phyloP scores from a whole-genome alignment of 2,797 vertebrate genomes.

The Zenarchopterus dispar region DNA sequence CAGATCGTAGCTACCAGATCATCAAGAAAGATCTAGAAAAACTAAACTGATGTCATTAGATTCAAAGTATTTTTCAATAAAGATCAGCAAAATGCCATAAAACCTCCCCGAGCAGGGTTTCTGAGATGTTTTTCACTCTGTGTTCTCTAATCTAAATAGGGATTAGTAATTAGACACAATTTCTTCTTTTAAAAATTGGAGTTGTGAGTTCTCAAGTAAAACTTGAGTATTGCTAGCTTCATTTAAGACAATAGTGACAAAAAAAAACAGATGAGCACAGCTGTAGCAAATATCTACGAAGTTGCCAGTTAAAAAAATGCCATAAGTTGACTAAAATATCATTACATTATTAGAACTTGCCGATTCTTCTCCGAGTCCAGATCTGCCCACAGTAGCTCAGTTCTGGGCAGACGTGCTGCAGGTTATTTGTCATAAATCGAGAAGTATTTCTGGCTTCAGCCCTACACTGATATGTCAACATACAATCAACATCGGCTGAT shows the following conservation, averaged over 20 bases:
- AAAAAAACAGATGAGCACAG: constrained; percentile 64
- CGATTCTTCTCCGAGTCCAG: constrained; percentile 10
- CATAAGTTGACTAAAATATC: constrained; percentile 26
- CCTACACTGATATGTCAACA: constrained; percentile 32
- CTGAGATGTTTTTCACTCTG: constrained; percentile 22
- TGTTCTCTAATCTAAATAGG: constrained; percentile 21
- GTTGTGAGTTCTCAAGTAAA: constrained; percentile 18
- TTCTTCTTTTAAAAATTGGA: constrained; percentile 19
- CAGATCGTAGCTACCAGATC: constrained; percentile 38
- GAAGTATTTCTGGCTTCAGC: constrained; percentile 39
- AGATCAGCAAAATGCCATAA: constrained; percentile 58
- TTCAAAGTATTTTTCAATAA: constrained; percentile 57
- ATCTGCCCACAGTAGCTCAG: constrained; percentile 53
- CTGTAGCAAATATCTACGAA: constrained; percentile 50
- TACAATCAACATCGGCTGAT: constrained; percentile 62
- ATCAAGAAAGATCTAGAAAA: constrained; percentile 17
- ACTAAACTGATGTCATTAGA: constrained; percentile 55
- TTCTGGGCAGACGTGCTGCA: constrained; percentile 38
- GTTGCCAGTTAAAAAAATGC: constrained; percentile 16
- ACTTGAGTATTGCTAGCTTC: constrained; percentile 37
- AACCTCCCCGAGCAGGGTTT: constrained; percentile 45
- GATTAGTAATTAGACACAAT: constrained; percentile 22
- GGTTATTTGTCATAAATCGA: neutral
- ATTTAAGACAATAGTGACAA: constrained; percentile 31
- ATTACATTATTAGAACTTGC: constrained; percentile 2